Base-by-base conservation (phyloP, 2,113 vertebrate species). In the Arizona elegans region DNA sequence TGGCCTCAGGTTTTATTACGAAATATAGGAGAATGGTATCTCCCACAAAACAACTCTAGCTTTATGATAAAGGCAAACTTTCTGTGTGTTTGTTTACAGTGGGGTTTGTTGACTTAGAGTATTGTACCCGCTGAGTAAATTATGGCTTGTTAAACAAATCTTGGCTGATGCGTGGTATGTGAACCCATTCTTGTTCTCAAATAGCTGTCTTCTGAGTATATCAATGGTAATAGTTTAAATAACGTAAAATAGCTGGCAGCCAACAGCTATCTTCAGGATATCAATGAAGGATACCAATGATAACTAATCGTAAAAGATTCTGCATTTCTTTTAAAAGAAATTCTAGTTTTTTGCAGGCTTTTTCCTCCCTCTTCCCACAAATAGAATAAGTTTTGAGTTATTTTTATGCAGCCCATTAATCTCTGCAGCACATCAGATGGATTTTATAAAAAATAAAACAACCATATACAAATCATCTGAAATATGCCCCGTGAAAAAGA, bases 391-490 rank as follows among this genome's bases (percentile, higher is more conserved):
- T 53, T 89, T 8, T 38, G 52, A 33, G 19, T 56, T 8, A 12
- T 24, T 58, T 87, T 53, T 50, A 91, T 43, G 56, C 0, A 0
- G 6, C 93, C 94, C 85, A 93, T 94, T 95, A 93, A 94, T 93
- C 93, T 97, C 94, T 93, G 92, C 93, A 59, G 86, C 24, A 38
- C 38, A 26, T 58, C 91, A 75, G 91, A 21, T 95, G 93, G 86
- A 6, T 50, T 43, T 47, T 58, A 33, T 19, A 95, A 38, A 47
- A 92, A 87, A 96, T 96, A 96, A 96, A 96, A 94, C 93, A 94
- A 92, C 92, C 15, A 56, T 90, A 23, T 94, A 93, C 94, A 96
- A 96, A 94, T 93, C 93, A 88, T 94, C 95, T 92, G 75, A 95
- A 95, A 94, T 52, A 54, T 62, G 65, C 92, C 65, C 90, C 1